Evolutionary conservation across 2,113 vertebrate genomes (phyloP), one percentile per base, ranked within the genome.

Genomic region (Panurus biarmicus): DNA sequence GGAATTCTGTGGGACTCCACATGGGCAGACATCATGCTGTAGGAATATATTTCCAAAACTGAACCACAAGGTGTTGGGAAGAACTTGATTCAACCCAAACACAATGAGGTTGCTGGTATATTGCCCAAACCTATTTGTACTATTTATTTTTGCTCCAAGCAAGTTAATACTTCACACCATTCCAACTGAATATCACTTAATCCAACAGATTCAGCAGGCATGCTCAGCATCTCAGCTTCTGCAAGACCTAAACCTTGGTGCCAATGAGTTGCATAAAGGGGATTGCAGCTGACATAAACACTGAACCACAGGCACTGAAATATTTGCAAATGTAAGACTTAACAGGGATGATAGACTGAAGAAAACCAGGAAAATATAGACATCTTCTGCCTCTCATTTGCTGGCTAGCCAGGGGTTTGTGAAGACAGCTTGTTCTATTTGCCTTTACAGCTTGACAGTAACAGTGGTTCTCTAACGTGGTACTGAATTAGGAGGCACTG

Each of bases 401-500:
- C 80, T 88, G 73, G 42, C 74, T 88, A 88, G 75, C 44, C 60
- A 62, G 54, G 44, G 36, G 36, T 61, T 91, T 87, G 40, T 28
- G 85, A 96, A 80, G 72, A 38, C 14, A 45, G 16, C 60, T 69
- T 92, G 73, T 74, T 69, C 65, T 69, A 72, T 53, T 67, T 92
- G 75, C 87, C 78, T 96, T 96, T 94, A 89, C 54, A 94, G 77
- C 44, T 91, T 90, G 65, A 79, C 83, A 95, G 53, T 51, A 96
- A 87, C 81, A 95, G 81, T 20, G 57, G 64, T 73, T 85, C 93
- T 96, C 87, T 84, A 87, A 75, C 5, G 36, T 47, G 67, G 82
- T 75, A 66, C 69, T 97, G 95, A 97, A 97, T 97, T 94, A 97
- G 93, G 75, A 97, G 80, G 92, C 77, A 96, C 96, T 95, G 96